Evolutionary conservation across 2,888 invertebrate species (phyloP).

Genomic region (Drymonia ruficornis): DNA sequence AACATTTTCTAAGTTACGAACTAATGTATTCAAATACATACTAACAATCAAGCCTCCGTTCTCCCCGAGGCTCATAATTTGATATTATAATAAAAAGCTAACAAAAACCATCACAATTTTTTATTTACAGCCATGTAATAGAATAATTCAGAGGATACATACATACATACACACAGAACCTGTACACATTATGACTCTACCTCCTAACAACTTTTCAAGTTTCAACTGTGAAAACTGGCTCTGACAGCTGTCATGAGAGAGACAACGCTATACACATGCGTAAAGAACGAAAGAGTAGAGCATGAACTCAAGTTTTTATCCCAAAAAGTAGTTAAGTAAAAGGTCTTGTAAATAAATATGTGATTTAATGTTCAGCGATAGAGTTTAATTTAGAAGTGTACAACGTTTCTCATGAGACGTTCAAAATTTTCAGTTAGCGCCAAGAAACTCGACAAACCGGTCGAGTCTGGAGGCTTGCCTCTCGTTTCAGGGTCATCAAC

Average conservation of each 20-base stretch:
- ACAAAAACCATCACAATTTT: constrained; percentile 9
- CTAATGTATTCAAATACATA: constrained; percentile 1
- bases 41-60: not conserved
- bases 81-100: constrained; percentile 4
- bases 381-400: constrained; percentile 24
- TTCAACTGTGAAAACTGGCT: constrained; percentile 72
- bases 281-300: constrained; percentile 29
- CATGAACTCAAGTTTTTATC: constrained; percentile 7
- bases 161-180: constrained; percentile 17
- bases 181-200: constrained; percentile 14
- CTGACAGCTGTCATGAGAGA: constrained; percentile 58
- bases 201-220: constrained; percentile 55
- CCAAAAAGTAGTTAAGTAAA: constrained; percentile 27
- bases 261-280: constrained; percentile 31
- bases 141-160: constrained; percentile 20
- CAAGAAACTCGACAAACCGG: constrained; percentile 65
- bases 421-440: constrained; percentile 32
- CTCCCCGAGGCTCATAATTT: not conserved
- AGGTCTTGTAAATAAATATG: constrained; percentile 14
- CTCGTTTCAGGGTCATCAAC: constrained; percentile 61
- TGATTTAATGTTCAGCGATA: constrained; percentile 7
- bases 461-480: constrained; percentile 67
- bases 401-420: constrained; percentile 20
- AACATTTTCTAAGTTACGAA: not conserved
- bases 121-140: constrained; percentile 14